Base-by-base conservation (phyloP, 2,797 vertebrate genomes). In the Sebastes iracundus region DNA sequence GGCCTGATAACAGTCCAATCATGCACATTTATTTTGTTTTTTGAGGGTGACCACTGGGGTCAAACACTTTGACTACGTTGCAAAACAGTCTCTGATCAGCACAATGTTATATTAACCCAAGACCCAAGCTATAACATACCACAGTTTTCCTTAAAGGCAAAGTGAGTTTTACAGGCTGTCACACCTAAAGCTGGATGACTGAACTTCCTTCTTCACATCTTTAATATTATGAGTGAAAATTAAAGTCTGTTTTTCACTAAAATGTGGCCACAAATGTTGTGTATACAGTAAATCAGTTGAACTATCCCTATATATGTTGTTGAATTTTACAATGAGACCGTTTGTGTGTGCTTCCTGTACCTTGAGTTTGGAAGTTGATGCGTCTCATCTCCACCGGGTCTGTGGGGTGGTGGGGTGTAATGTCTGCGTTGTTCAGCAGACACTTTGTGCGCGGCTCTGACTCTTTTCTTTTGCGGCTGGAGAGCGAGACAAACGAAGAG, bases 331-430 rank as follows among this genome's bases (percentile, higher is more conserved):
- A 64, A 6, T 18, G 28, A 12, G 7, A 2, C 2, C n/a, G 6
- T 22, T 49, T 2, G 20, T 71, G 80, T 30, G 20, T 75, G 38
- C 6, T 16, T 65, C 1, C 56, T 71, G 49, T 96, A 99, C 98
- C 98, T 97, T 97, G 96, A 0, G 98, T 99, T 94, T 99, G 98
- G 96, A 99, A 99, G 94, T 99, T 99, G 88, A 99, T 99, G 78
- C 98, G 96, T 8, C 98, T 96, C 98, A 99, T 98, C 90, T 99
- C 98, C 91, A 99, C 98, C 0, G 98, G 98, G 91, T 99, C 98
- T 68, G 98, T 99, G 0, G 98, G 98, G 91, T 99, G 98, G 91
- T 99, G 98, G 0, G 98, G 97, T 1, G 97, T 90, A 14, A 99
- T 98, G 73, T 99, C 98, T 0, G 97, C 97, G 0, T 99, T 99